Evolutionary conservation across 2,797 vertebrate genomes (phyloP).

Genomic region (Selene dorsalis): DNA sequence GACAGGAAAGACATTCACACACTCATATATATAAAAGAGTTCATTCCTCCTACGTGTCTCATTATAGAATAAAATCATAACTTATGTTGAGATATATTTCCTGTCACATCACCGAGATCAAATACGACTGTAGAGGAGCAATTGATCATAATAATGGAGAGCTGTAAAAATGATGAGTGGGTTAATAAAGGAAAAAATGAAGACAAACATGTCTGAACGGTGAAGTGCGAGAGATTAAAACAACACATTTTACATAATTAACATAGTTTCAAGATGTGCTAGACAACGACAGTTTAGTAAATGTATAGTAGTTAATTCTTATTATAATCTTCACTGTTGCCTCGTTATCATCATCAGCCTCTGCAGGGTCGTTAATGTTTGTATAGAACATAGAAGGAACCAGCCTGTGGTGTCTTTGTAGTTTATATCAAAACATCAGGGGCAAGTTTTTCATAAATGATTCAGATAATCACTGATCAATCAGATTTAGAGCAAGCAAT

Average conservation of each 20-base stretch:
- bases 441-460: not conserved
- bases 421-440: too few species aligned
- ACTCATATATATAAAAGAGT: not conserved
- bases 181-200: not conserved
- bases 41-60: not conserved
- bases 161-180: too few species aligned
- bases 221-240: too few species aligned
- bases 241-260: too few species aligned
- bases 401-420: too few species aligned
- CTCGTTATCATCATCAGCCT: too few species aligned
- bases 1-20: too few species aligned
- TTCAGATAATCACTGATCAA: not conserved
- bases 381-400: not conserved
- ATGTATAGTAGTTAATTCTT: too few species aligned
- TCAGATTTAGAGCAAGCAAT: not conserved
- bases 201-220: not conserved
- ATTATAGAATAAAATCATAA: not conserved
- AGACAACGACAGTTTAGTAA: not conserved
- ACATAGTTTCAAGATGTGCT: not conserved
- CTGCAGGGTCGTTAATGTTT: too few species aligned
- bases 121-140: not conserved
- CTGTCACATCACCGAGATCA: not conserved
- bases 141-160: too few species aligned
- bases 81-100: not conserved
- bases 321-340: not conserved